Conservation (phyloP, 2,113 vertebrate genomes). For the Zosterops pallidus region DNA sequence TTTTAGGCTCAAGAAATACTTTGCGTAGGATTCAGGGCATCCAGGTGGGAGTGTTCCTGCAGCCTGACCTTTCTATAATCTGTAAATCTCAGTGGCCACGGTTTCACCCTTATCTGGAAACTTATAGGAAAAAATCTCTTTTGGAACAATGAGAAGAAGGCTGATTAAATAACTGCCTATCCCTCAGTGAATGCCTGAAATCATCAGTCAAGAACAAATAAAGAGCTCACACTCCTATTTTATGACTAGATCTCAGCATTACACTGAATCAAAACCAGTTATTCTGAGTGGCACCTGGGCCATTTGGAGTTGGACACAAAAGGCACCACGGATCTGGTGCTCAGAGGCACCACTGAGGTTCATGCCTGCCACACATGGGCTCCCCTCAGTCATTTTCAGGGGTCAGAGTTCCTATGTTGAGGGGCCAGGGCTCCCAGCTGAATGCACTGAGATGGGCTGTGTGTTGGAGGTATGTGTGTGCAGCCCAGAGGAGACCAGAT, state of each 20-base stretch:
- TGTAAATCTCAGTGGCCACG: neutral
- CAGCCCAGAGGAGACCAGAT: neutral
- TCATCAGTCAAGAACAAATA: neutral
- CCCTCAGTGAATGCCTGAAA: neutral
- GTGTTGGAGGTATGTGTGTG: neutral
- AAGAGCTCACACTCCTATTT: neutral
- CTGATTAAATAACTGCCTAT: neutral
- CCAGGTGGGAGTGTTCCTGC: neutral
- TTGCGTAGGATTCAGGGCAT: neutral
- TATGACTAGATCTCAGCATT: neutral
- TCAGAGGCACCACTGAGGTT: neutral
- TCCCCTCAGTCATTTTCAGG: rapidly evolving
- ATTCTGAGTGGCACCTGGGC: neutral
- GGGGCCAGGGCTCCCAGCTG: neutral
- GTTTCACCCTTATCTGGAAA: conserved; percentile 4
- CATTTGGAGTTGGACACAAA: neutral
- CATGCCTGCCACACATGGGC: rapidly evolving
- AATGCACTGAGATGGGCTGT: neutral
- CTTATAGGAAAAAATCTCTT: neutral
- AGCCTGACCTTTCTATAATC: conserved; percentile 22
- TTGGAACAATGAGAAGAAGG: neutral
- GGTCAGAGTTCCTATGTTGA: neutral
- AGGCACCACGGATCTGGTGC: neutral
- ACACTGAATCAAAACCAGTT: neutral
- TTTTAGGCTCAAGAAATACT: neutral